Evolutionary conservation across 2,888 invertebrate species (phyloP).

Genomic region (Tipula unca): DNA sequence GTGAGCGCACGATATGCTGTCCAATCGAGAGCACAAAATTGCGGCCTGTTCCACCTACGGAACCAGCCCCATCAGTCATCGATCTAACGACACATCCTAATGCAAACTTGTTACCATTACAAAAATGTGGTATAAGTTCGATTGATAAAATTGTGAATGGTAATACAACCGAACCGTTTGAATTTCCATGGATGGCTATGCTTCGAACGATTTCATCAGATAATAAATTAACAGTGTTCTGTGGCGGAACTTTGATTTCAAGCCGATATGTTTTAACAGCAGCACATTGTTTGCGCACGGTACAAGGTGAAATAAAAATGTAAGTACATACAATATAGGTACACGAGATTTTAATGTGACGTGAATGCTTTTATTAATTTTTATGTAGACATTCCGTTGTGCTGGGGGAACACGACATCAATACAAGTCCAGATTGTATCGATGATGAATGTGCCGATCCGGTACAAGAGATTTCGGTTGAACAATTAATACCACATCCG

Average conservation of each 20-base stretch:
- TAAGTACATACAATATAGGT: neutral
- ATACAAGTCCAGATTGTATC: constrained; percentile 27
- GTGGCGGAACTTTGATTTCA: constrained; percentile 35
- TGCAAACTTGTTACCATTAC: constrained; percentile 18
- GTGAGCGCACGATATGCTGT: neutral
- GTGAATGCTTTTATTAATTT: neutral
- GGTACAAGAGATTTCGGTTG: constrained; percentile 37
- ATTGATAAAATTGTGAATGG: constrained; percentile 53
- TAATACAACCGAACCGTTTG: constrained; percentile 49
- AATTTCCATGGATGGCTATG: constrained; percentile 70
- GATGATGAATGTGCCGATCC: constrained; percentile 36
- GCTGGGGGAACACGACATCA: constrained; percentile 31
- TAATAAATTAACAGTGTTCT: constrained; percentile 33
- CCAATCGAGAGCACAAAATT: neutral
- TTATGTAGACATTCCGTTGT: constrained; percentile 27
- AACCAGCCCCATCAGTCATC: neutral
- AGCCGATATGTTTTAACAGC: constrained; percentile 35
- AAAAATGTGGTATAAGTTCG: constrained; percentile 48
- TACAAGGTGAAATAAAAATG: neutral
- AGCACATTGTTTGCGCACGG: constrained; percentile 32
- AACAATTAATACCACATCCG: constrained; percentile 44
- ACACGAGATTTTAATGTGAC: neutral
- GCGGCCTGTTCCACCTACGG: neutral
- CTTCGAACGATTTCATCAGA: constrained; percentile 38
- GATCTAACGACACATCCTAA: constrained; percentile 23